phyloP scores from a whole-genome alignment of 2,113 vertebrate species.

The Orycteropus afer region DNA sequence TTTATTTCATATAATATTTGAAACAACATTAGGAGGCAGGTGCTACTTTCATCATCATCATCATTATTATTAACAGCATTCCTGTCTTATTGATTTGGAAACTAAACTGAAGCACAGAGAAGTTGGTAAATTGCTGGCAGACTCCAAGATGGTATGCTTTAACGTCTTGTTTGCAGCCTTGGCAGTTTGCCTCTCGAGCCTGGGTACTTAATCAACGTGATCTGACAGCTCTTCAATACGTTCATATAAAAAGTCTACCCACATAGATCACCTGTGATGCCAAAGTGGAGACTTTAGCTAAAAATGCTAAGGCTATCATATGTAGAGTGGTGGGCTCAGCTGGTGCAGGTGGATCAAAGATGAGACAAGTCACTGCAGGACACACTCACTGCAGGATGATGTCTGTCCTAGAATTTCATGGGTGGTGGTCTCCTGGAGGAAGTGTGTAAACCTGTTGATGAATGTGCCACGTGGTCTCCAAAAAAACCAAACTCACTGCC shows the following conservation, averaged over 20 bases:
- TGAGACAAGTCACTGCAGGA: not conserved
- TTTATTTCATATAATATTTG: not conserved
- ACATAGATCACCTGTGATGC: constrained; percentile 66
- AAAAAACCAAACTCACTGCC: not conserved
- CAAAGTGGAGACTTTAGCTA: constrained; percentile 41
- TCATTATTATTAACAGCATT: not conserved
- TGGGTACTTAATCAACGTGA: constrained; percentile 69
- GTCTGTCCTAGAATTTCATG: not conserved
- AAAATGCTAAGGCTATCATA: constrained; percentile 41
- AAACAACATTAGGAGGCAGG: not conserved
- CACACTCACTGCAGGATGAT: not conserved
- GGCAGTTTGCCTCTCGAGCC: constrained; percentile 43
- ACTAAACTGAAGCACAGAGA: not conserved
- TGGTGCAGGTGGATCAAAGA: not conserved
- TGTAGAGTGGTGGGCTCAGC: not conserved
- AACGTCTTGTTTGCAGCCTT: constrained; percentile 23
- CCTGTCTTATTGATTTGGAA: not conserved
- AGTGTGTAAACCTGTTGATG: not conserved
- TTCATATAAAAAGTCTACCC: constrained; percentile 67
- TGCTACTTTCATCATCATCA: not conserved
- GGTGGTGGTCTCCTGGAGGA: not conserved
- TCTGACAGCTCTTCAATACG: constrained; percentile 76
- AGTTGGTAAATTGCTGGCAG: not conserved
- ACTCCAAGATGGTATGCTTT: not conserved
- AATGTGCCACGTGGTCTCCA: not conserved